A percentile compares a stretch with the other conserved stretches of the same genome.
Evolutionary conservation across 2,113 vertebrate species (phyloP).

Genomic region (Ariopsis seemanni): DNA sequence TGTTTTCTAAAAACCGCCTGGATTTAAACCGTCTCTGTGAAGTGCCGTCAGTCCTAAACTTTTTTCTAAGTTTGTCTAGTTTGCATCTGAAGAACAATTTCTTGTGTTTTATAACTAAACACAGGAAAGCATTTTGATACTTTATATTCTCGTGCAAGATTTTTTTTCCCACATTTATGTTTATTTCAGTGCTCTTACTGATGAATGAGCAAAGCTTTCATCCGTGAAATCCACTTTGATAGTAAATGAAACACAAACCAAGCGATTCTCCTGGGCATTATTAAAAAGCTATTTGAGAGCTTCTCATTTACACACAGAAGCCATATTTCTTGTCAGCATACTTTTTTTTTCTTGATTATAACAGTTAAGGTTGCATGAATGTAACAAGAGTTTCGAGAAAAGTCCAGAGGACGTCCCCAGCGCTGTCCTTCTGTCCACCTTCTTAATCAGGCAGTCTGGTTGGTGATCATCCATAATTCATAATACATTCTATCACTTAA

Average conservation of each 20-base stretch:
- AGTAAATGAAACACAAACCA: not conserved
- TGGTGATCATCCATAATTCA: conserved; percentile 5
- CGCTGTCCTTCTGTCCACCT: conserved; percentile 1
- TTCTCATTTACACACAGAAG: not conserved
- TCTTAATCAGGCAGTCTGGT: not conserved
- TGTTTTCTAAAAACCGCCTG: not conserved
- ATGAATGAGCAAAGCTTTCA: not conserved
- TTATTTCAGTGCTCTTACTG: not conserved
- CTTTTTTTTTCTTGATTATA: not conserved
- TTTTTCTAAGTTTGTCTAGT: not conserved
- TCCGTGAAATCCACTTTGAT: not conserved
- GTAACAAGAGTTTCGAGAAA: not conserved
- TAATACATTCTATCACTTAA: not conserved
- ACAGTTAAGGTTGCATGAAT: not conserved
- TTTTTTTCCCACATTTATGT: not conserved
- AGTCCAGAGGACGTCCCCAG: not conserved
- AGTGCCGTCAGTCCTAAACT: not conserved
- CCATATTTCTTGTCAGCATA: not conserved
- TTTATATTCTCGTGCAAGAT: not conserved
- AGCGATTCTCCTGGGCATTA: not conserved
- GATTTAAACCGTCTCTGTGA: not conserved
- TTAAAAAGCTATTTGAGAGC: not conserved
- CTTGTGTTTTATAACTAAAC: not conserved
- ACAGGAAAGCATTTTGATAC: not conserved
- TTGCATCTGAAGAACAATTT: not conserved